Base-by-base conservation (phyloP, 1,140 invertebrate species). In the Anadara kagoshimensis region DNA sequence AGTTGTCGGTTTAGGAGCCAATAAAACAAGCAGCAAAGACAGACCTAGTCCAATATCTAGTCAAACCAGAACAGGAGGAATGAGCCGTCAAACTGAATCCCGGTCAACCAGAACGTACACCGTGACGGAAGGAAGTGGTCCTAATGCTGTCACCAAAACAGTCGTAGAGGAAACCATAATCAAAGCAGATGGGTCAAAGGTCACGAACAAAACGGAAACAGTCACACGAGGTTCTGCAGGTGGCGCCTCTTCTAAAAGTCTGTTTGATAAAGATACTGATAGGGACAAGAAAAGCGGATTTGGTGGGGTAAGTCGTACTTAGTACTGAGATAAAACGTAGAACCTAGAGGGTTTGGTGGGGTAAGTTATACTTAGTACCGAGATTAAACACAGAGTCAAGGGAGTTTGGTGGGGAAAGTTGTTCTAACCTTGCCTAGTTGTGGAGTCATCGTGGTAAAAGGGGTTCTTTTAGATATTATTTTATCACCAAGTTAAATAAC, bases 161-260 rank as follows among this genome's bases (percentile, higher is more conserved):
- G 67, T 84, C 10, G 78, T 78, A 7, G 82, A 82, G 57, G 80
- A 82, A 57, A 84, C 80, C 7, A 81, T 82, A 4, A 84, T 79
- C 10, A 75, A 76, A 64, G 53, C 80, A 5, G 78, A 84, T 62
- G 80, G 80, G 0, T 73, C 74, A n/a, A 84, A 81, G 26, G 72
- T 78, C 20, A 79, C 76, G 16, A 80, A 76, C n/a, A 77, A 70
- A 44, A 76, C 74, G 45, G 78, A 82, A 47, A 80, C 78, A 3
- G 57, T 75, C 24, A 76, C 76, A 26, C 71, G 64, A 7, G 80
- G 71, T 3, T 70, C 54, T 36, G 16, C 53, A 8, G 56, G 64
- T 36, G 54, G 45, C 41, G 12, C 45, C 22, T 61, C 63, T 10
- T 64, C 62, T 11, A 18, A 22, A 54, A 53, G 62, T 49, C 45